phyloP scores from a whole-genome alignment of 2,113 vertebrate species.

The Pelusios castaneus region DNA sequence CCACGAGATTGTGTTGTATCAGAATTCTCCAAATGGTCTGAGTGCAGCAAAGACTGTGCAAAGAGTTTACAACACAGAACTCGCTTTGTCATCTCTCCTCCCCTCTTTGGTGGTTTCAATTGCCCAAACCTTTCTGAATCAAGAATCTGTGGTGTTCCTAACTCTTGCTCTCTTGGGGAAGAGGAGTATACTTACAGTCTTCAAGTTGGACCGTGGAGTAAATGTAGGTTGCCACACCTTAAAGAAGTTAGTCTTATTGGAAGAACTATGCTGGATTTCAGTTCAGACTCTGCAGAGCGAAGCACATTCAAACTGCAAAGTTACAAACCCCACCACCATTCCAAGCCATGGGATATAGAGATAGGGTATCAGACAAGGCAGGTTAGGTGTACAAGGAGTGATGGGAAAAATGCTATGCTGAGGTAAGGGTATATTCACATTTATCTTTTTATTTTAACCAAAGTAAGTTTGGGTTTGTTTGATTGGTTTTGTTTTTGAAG shows the following conservation, averaged over 20 bases:
- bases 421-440: conserved; percentile 81
- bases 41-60: conserved; percentile 82
- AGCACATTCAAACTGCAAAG: conserved; percentile 69
- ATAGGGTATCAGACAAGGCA: conserved; percentile 90
- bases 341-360: conserved; percentile 79
- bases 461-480: too few relatives aligned
- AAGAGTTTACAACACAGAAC: conserved; percentile 84
- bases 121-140: conserved; percentile 91
- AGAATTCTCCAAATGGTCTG: conserved; percentile 89
- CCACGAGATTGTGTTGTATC: conserved; percentile 93
- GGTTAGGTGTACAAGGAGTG: conserved; percentile 87
- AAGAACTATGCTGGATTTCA: conserved; percentile 82
- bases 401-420: conserved; percentile 84
- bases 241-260: conserved; percentile 75
- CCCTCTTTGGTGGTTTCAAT: conserved; percentile 87
- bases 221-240: conserved; percentile 82
- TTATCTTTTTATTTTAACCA: background rate
- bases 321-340: conserved; percentile 54
- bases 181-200: conserved; percentile 88
- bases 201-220: conserved; percentile 88
- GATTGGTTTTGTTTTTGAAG: background rate
- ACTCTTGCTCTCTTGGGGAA: conserved; percentile 81
- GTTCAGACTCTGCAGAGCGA: conserved; percentile 76
- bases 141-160: conserved; percentile 74
- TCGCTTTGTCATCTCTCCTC: conserved; percentile 83